Evolutionary conservation across 2,888 invertebrate genomes (phyloP).

Genomic region (Tribolium freemani): DNA sequence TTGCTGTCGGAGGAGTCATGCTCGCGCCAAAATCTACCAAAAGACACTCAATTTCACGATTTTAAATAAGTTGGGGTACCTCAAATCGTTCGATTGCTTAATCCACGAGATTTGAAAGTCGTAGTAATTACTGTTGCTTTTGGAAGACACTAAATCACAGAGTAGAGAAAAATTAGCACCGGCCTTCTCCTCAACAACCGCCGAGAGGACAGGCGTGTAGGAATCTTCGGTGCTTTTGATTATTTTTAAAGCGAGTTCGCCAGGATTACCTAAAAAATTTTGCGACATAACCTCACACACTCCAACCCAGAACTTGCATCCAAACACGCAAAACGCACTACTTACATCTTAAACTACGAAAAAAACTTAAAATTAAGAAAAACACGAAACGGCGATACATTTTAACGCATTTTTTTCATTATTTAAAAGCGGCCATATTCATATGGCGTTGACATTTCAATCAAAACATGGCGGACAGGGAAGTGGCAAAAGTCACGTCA

Average conservation of each 20-base stretch:
- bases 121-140: conserved; percentile 51
- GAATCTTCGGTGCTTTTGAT: conserved; percentile 60
- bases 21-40: conserved; percentile 41
- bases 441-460: conserved; percentile 13
- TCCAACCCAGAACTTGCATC: too few relatives aligned
- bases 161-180: conserved; percentile 63
- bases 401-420: conserved; percentile 49
- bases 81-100: conserved; percentile 47
- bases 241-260: conserved; percentile 59
- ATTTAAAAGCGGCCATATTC: conserved; percentile 51
- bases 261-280: conserved; percentile 49
- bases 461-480: conserved; percentile 18
- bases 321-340: background rate
- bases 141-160: conserved; percentile 61
- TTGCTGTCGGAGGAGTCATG: conserved; percentile 28
- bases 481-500: conserved; percentile 6
- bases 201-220: conserved; percentile 56
- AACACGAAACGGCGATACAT: conserved; percentile 46
- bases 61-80: conserved; percentile 21
- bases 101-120: conserved; percentile 63
- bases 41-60: background rate
- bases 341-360: conserved; percentile 52
- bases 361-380: conserved; percentile 53
- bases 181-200: conserved; percentile 59
- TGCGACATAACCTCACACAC: conserved; percentile 34